Conservation (phyloP, 2,113 vertebrate species). For the Colinus virginianus region DNA sequence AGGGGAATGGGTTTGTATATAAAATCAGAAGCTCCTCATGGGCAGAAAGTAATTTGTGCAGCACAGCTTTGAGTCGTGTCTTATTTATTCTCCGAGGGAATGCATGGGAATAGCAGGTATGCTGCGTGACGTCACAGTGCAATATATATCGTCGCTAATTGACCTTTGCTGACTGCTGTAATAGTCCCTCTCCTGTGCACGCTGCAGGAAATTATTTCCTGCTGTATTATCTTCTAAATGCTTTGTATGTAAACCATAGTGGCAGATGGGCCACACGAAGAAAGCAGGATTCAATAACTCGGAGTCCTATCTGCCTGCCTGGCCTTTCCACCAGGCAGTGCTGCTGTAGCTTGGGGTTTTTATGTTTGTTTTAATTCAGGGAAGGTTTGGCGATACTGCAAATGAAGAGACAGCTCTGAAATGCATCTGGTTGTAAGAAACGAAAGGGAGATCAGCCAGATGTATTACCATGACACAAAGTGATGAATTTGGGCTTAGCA, state of each 20-base stretch:
- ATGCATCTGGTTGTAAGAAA: background rate
- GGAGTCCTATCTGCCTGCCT: background rate
- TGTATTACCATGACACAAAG: no score
- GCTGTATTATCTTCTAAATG: background rate
- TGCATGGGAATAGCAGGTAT: background rate
- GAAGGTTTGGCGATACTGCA: background rate
- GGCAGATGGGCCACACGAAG: background rate
- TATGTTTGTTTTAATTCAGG: accelerated
- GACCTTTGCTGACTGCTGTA: background rate
- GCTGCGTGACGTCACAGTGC: background rate
- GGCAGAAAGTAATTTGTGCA: background rate
- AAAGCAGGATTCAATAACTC: background rate
- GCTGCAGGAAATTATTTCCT: background rate
- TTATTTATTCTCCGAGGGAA: background rate
- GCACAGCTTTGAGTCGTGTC: background rate
- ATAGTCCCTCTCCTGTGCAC: background rate
- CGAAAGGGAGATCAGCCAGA: background rate
- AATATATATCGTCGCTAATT: background rate
- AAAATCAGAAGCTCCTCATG: background rate
- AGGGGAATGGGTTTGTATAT: background rate
- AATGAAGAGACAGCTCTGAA: background rate
- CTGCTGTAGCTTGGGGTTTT: background rate
- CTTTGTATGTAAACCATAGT: accelerated
- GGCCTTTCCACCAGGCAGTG: background rate
- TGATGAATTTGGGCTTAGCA: background rate